Evolutionary conservation across 2,888 invertebrate species (phyloP), one percentile per base, ranked within the genome.

Genomic region (Epinotia brunnichana): DNA sequence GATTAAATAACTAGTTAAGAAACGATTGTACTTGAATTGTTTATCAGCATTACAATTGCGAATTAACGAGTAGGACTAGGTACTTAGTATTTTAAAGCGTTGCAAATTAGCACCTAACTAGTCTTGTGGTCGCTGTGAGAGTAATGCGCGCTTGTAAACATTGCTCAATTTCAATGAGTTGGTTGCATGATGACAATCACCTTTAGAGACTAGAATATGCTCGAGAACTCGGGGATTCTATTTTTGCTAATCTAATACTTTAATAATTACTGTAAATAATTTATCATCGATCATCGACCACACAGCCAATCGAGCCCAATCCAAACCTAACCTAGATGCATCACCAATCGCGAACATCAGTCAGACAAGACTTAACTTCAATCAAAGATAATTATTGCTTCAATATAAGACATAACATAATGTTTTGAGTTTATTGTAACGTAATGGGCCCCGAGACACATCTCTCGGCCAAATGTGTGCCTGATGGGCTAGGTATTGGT

Each of bases 161-260:
- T 70, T 62, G 62, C 56, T 19, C 41, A 54, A 62, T 69, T 39
- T 62, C 29, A 69, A 54, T 54, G 41, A 61, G 24, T 63, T 35
- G 35, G 21, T 15, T 15, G 48, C 15, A 48, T n/a, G 7, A 48
- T 48, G 48, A n/a, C 48, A 5, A 48, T 48, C 48, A 48, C 48
- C 7, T n/a, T n/a, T 48, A 48, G 7, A 48, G 13, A 44, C 4
- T 15, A 41, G 41, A 11, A 41, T 41, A 41, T 11, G 41, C 41
- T 41, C 41, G 41, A 41, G 0, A 13, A 41, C 13, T 41, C 2
- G 41, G 13, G 13, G 13, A 41, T 41, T 13, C 3, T 13, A 13
- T 41, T 41, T 41, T 41, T 44, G 15, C 1, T n/a, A n/a, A n/a
- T 48, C 15, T n/a, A n/a, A n/a, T n/a, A 48, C 48, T 4, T 48